phyloP scores from a whole-genome alignment of 2,888 invertebrate genomes.

The Pyrocoelia pectoralis region DNA sequence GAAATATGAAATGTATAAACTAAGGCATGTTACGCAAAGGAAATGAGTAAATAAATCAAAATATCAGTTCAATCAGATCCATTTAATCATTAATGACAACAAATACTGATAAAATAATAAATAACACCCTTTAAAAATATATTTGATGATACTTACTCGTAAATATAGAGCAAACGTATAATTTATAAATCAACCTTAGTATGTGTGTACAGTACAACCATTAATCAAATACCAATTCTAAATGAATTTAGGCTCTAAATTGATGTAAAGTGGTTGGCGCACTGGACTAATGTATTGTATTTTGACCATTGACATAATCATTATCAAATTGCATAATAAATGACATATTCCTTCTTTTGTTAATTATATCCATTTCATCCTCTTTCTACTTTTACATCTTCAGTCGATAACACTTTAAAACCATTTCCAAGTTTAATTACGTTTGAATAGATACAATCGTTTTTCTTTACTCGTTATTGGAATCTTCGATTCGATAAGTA shows the following conservation, averaged over 20 bases:
- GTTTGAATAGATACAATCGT: not conserved
- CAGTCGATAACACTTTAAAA: not conserved
- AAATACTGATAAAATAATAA: not conserved
- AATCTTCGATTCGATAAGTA: not conserved
- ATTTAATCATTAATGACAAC: no score
- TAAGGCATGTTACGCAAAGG: no score
- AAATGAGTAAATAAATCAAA: no score
- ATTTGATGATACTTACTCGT: not conserved
- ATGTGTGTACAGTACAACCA: not conserved
- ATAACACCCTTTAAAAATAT: not conserved
- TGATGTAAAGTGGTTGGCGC: constrained; percentile 8
- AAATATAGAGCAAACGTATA: constrained; percentile 10
- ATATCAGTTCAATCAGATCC: no score
- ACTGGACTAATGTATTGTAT: not conserved
- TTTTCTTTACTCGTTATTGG: constrained; percentile 1
- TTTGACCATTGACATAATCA: not conserved
- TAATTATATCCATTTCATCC: not conserved
- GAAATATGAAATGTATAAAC: no score
- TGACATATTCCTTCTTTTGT: no score
- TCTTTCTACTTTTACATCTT: not conserved
- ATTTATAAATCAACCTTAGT: constrained; percentile 12
- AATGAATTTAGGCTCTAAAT: constrained; percentile 5
- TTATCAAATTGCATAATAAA: not conserved
- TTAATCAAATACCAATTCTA: constrained; percentile 11
- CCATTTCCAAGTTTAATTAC: not conserved